A percentile compares a stretch with the other conserved stretches of the same genome.
Evolutionary conservation across 2,797 vertebrate genomes (phyloP).

Genomic region (Ctenopoma multispine): DNA sequence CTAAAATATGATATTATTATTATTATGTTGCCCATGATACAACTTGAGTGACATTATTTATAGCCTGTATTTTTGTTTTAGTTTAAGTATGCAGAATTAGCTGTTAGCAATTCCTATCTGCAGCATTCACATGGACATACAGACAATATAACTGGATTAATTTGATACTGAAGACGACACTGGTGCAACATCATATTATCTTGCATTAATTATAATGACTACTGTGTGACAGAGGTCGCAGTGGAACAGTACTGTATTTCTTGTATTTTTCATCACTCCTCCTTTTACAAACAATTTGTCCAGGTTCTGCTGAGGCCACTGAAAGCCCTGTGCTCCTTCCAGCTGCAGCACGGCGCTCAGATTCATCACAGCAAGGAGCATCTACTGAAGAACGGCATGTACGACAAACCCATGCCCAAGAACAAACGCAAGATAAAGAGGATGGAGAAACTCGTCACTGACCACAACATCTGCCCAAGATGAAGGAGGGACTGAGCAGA

Average conservation of each 20-base stretch:
- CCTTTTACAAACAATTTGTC: slow-evolving; percentile 8
- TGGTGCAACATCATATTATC: no score
- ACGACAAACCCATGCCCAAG: slow-evolving; percentile 95
- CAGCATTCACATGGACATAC: no score
- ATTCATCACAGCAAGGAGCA: slow-evolving; percentile 97
- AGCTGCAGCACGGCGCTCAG: slow-evolving; percentile 96
- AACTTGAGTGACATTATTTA: no score
- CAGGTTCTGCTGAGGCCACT: slow-evolving; percentile 94
- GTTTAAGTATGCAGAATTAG: no score
- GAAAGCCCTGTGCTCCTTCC: slow-evolving; percentile 95
- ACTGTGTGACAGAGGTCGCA: background rate
- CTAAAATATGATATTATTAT: no score
- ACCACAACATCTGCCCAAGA: slow-evolving; percentile 88
- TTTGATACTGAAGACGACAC: no score
- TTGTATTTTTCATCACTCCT: background rate
- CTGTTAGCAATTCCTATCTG: no score
- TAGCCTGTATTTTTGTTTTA: no score
- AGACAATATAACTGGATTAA: no score
- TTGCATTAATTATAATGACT: no score
- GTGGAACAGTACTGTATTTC: background rate
- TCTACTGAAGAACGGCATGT: slow-evolving; percentile 92
- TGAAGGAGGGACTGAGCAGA: slow-evolving; percentile 44
- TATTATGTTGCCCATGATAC: no score
- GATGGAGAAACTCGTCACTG: slow-evolving; percentile 94
- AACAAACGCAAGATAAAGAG: slow-evolving; percentile 98